Evolutionary conservation across 2,113 vertebrate genomes (phyloP), one percentile per base, ranked within the genome.

Genomic region (Caloenas nicobarica): DNA sequence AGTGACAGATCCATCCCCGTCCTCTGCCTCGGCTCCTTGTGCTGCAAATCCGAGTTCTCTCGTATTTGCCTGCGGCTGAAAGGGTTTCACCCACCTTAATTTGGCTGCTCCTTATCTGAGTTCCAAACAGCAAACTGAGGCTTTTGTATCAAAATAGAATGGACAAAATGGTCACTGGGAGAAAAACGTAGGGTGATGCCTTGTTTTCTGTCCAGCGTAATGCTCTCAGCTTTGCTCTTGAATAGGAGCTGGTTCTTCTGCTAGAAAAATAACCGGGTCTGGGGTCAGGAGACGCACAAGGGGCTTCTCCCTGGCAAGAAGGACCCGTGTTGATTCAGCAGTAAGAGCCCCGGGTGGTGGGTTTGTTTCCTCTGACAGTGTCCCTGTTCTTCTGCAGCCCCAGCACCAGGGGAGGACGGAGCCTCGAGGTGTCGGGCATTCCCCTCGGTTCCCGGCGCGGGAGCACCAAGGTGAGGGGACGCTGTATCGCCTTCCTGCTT

Each of bases 401-500:
- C 38, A 72, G 91, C 64, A 26, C 16, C 0, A 46, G 82, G 10
- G 83, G 57, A 56, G 87, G 93, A 61, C 87, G 87, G 81, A 95
- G 29, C 73, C 56, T 76, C 0, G 57, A 81, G n/a, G 26, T 17
- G 16, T 22, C 56, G 7, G 50, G 90, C 1, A 10, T 21, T 16
- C 11, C 94, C 0, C 5, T 44, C 10, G 28, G 8, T 53, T 83
- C 58, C 77, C 91, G 79, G 78, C 95, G 19, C 91, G 93, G 97
- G 81, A 86, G 33, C 14, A 13, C 86, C 6, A 94, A 97, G 97
- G 98, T 98, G 73, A 89, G 71, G 53, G 44, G 44, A 46, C 44
- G 18, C 44, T 19, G 44, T 19, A 19, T 18, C 18, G 17, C 44
- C 44, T 51, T 44, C 23, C 50, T 21, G 18, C 50, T 11, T 17